Base-by-base conservation (phyloP, 1,140 invertebrate species). In the Zaprionus vittiger region DNA sequence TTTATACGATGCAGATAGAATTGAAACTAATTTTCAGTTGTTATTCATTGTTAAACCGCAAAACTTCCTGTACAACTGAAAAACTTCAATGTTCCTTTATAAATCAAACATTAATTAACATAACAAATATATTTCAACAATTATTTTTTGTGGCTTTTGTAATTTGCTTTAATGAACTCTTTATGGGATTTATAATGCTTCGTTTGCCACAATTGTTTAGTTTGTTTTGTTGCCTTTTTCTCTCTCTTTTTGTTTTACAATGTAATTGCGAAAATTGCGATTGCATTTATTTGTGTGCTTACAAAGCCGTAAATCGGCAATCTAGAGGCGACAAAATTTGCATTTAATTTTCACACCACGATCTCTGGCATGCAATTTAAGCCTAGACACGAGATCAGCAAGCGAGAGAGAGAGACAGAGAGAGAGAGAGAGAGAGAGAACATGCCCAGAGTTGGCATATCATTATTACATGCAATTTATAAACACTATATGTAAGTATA, bases 261-360 rank as follows among this genome's bases (percentile, higher is more conserved):
- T 49, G 62, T 66, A 49, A 65, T 67, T 59, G 55, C 28, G 28
- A n/a, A 63, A 28, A 7, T 54, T 64, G 37, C n/a, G 34, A 37
- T 63, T 56, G 49, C 7, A 38, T 56, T 55, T 55, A 47, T 57
- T 65, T 57, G 28, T 38, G n/a, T 57, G 54, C 28, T 65, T n/a
- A 72, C 14, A 28, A 28, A 59, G 31, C 54, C 69, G 54, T 38
- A 65, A 59, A 54, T 72, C 20, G 47, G 0, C 14, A 37, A 72
- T 57, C 54, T 57, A 72, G 28, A 65, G 54, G 54, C 62, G 70
- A 66, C 54, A 47, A 72, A 66, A 72, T 72, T 72, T 65, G 41
- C 62, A 72, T 72, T 72, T 49, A 59, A 57, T 54, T 65, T 72
- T 57, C 28, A 65, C 69, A 65, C 54, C n/a, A 57, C 9, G 34